Percentiles rank a stretch among this genome's conserved stretches.
These are phyloP conservation scores for Scolopax bukidnonensis DNA, from an alignment of 2,797 vertebrate genomes.

Conservation along the genomic window DNA sequence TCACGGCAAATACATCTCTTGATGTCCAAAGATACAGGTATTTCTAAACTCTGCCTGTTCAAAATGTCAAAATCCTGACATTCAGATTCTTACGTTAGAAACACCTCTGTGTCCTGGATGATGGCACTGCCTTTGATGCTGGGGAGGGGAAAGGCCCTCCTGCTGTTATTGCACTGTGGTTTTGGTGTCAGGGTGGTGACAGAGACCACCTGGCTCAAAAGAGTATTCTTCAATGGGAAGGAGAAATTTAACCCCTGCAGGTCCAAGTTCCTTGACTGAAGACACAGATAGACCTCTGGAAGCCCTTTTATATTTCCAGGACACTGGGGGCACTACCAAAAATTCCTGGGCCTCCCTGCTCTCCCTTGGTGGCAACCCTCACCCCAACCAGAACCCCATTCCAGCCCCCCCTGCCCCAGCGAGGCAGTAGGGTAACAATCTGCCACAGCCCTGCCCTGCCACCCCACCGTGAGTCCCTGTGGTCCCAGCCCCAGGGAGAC, in stretches of 20 bases:
- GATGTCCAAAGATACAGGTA: neutral
- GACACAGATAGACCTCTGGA: neutral
- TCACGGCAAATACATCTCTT: neutral
- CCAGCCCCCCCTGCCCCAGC: neutral
- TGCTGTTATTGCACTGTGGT: neutral
- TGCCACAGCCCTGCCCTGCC: neutral
- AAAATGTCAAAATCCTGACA: neutral
- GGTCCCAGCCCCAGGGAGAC: neutral
- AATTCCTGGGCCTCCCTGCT: neutral
- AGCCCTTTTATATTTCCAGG: neutral
- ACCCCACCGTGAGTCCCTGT: fast-evolving
- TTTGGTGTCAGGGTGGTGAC: neutral
- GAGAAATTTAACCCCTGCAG: neutral
- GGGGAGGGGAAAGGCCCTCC: neutral
- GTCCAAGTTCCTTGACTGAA: neutral
- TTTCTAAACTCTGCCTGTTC: neutral
- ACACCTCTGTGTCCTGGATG: neutral
- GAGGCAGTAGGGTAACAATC: neutral
- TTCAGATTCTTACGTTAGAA: neutral
- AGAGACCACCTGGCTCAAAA: neutral
- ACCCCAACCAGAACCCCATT: neutral
- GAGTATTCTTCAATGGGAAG: neutral
- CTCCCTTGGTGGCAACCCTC: neutral
- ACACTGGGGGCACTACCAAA: fast-evolving
- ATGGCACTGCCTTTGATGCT: neutral